Evolutionary conservation across 2,113 vertebrate genomes (phyloP).

Genomic region (Paramormyrops kingsleyae): DNA sequence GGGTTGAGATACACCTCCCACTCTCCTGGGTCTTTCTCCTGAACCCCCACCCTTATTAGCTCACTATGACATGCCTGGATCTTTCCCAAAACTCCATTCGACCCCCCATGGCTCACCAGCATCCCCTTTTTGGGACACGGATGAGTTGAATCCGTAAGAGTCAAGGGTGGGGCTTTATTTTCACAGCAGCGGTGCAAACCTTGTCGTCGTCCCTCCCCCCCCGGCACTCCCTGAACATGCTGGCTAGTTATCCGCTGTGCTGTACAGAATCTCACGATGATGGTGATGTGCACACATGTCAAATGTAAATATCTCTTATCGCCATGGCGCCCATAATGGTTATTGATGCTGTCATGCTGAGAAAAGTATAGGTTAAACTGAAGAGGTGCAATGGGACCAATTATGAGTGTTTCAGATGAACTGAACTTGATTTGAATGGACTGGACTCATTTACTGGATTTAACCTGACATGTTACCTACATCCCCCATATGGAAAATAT

Average conservation of each 20-base stretch:
- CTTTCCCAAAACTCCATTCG: not conserved
- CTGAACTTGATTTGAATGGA: conserved; percentile 32
- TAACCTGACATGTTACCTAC: conserved; percentile 11
- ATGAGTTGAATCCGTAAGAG: not conserved
- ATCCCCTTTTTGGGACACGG: not conserved
- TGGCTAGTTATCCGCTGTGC: not conserved
- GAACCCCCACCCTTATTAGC: not conserved
- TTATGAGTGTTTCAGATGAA: conserved; percentile 41
- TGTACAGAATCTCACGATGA: conserved; percentile 23
- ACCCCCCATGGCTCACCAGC: not conserved
- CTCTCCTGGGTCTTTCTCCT: not conserved
- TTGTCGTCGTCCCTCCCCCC: not conserved
- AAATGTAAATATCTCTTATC: conserved; percentile 64
- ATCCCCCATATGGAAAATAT: conserved; percentile 24
- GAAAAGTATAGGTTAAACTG: conserved; percentile 40
- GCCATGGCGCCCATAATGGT: conserved; percentile 42
- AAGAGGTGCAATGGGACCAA: conserved; percentile 37
- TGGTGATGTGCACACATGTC: conserved; percentile 50
- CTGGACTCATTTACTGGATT: not conserved
- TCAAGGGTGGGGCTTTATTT: not conserved
- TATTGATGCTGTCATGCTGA: conserved; percentile 23
- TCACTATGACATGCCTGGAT: not conserved
- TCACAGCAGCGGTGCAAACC: not conserved
- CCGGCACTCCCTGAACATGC: not conserved
- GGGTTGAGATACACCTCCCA: not conserved